These are phyloP conservation scores for Morone saxatilis DNA, from an alignment of 2,113 vertebrate species.

Conservation along the genomic window DNA sequence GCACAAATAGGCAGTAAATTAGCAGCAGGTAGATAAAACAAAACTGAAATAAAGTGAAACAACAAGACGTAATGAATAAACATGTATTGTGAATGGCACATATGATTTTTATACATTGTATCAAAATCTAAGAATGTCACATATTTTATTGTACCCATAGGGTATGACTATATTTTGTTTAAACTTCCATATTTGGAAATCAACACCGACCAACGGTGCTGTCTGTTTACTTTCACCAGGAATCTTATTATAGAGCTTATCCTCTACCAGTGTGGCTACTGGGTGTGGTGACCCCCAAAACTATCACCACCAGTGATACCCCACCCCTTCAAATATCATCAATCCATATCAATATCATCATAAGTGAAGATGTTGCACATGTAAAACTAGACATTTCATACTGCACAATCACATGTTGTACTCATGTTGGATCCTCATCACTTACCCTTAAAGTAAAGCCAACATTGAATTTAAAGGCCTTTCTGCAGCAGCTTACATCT, in stretches of 20 bases:
- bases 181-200: slow-evolving; percentile 53
- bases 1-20: slow-evolving; percentile 22
- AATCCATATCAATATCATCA: no score
- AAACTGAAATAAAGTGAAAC: neutral
- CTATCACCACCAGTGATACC: no score
- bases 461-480: neutral
- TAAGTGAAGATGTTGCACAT: neutral
- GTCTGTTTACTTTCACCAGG: neutral
- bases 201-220: neutral
- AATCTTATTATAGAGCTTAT: neutral
- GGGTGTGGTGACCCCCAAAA: neutral
- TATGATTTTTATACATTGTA: slow-evolving; percentile 29
- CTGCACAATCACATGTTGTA: neutral
- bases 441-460: neutral
- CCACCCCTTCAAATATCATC: neutral
- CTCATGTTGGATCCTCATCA: neutral
- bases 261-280: neutral
- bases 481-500: neutral
- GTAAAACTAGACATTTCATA: neutral
- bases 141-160: slow-evolving; percentile 68
- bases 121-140: slow-evolving; percentile 21
- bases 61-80: slow-evolving; percentile 23
- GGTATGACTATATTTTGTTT: slow-evolving; percentile 46
- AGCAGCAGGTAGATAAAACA: slow-evolving; percentile 36
- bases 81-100: neutral